These are phyloP conservation scores for Cosmopolites sordidus DNA, from an alignment of 2,888 invertebrate species.

Conservation along the genomic window DNA sequence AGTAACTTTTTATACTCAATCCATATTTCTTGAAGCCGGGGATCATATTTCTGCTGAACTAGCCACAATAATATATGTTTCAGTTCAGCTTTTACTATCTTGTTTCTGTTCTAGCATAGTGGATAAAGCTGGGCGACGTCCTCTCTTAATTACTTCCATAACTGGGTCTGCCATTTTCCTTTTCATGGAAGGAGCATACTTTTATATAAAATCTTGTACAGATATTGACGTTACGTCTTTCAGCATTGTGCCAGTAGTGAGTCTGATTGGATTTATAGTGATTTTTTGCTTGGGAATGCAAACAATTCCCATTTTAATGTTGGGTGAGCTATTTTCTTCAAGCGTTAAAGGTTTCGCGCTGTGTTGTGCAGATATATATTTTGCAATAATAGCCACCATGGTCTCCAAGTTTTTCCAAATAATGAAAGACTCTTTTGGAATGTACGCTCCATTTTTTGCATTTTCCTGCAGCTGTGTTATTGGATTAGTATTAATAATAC, in stretches of 20 bases:
- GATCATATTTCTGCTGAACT: conserved; percentile 46
- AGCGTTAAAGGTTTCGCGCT: conserved; percentile 57
- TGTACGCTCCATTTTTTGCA: conserved; percentile 25
- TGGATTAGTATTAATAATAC: conserved; percentile 20
- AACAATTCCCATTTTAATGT: conserved; percentile 52
- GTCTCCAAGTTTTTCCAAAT: conserved; percentile 51
- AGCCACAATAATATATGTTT: conserved; percentile 43
- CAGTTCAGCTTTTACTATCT: conserved; percentile 55
- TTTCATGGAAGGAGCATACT: conserved; percentile 48
- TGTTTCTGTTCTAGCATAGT: conserved; percentile 56
- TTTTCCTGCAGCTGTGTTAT: conserved; percentile 18
- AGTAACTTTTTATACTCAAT: conserved; percentile 59
- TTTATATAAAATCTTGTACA: conserved; percentile 47
- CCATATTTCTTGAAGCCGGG: conserved; percentile 47
- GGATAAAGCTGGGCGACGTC: conserved; percentile 54
- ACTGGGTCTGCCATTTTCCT: conserved; percentile 47
- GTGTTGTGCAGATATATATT: conserved; percentile 54
- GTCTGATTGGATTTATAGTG: conserved; percentile 50
- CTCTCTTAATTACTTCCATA: conserved; percentile 53
- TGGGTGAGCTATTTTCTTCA: conserved; percentile 55
- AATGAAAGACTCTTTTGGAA: conserved; percentile 46
- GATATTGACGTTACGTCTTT: conserved; percentile 42
- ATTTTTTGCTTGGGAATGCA: conserved; percentile 54
- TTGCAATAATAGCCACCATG: conserved; percentile 49
- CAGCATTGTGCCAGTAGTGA: conserved; percentile 48